A percentile compares a stretch with the other conserved stretches of the same genome.
phyloP scores from a whole-genome alignment of 2,888 invertebrate genomes.

The Volucella bombylans region DNA sequence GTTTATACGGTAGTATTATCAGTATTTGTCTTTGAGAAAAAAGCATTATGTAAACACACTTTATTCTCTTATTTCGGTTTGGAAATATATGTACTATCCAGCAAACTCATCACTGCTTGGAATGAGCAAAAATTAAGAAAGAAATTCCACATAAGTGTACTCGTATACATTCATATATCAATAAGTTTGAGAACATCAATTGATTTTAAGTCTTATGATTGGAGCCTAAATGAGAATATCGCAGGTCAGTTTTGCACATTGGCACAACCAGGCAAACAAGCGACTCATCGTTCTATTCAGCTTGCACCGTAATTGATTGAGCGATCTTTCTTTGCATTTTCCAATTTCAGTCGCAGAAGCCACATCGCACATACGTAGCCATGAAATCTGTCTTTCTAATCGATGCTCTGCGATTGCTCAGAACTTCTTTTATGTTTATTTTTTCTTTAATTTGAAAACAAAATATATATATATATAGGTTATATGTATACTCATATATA shows the following conservation, averaged over 20 bases:
- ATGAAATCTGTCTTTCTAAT: neutral
- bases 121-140: conserved; percentile 8
- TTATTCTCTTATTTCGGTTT: too few relatives aligned
- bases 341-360: neutral
- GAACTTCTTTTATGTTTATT: too few relatives aligned
- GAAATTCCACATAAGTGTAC: too few relatives aligned
- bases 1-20: too few relatives aligned
- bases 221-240: conserved; percentile 14
- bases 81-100: neutral
- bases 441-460: too few relatives aligned
- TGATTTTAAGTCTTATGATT: conserved; percentile 30
- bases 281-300: neutral
- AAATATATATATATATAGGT: too few relatives aligned
- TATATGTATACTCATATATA: too few relatives aligned
- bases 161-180: neutral
- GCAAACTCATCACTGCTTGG: conserved; percentile 19
- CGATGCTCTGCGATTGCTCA: neutral
- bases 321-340: neutral
- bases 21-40: too few relatives aligned
- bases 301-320: conserved; percentile 21
- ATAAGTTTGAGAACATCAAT: conserved; percentile 21
- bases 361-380: neutral
- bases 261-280: neutral
- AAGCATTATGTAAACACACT: too few relatives aligned
- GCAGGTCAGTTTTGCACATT: conserved; percentile 43